These are phyloP conservation scores for Apogon talboti DNA, from an alignment of 2,797 vertebrate species.

Conservation along the genomic window DNA sequence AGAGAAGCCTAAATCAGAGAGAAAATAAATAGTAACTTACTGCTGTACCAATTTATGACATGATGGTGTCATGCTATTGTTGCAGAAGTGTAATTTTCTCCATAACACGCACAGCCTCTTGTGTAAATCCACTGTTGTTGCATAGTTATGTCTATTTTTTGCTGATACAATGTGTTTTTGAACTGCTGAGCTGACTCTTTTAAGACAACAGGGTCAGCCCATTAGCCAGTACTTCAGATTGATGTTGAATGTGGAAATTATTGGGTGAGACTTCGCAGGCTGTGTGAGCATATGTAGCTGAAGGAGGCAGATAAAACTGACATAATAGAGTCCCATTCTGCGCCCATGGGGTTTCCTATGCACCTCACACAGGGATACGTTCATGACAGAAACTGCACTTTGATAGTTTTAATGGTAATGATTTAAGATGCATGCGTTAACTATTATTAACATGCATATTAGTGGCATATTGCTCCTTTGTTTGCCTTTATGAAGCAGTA, in stretches of 20 bases:
- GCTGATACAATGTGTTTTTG: slow-evolving; percentile 66
- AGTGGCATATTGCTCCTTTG: too few species aligned
- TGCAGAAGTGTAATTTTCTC: slow-evolving; percentile 21
- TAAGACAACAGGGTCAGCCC: slow-evolving; percentile 65
- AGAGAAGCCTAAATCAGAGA: slow-evolving; percentile 11
- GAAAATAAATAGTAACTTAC: slow-evolving; percentile 9
- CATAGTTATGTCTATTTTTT: slow-evolving; percentile 59
- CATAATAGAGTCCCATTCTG: slow-evolving; percentile 8
- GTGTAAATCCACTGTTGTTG: slow-evolving; percentile 54
- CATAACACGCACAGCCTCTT: slow-evolving; percentile 18
- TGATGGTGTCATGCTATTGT: not conserved
- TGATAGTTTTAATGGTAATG: not conserved
- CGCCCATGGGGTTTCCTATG: slow-evolving; percentile 8
- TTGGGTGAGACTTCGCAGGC: slow-evolving; percentile 41
- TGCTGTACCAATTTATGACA: slow-evolving; percentile 12
- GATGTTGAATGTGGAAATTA: slow-evolving; percentile 60
- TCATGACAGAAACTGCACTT: slow-evolving; percentile 15
- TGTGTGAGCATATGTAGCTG: slow-evolving; percentile 35
- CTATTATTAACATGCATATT: too few species aligned
- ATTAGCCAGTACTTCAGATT: slow-evolving; percentile 63
- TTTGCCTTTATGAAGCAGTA: too few species aligned
- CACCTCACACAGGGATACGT: not conserved
- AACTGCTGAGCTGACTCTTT: slow-evolving; percentile 72
- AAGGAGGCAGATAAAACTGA: slow-evolving; percentile 28
- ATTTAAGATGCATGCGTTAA: too few species aligned